Conservation (phyloP, 1,140 invertebrate genomes). For the Eurosta solidaginis region DNA sequence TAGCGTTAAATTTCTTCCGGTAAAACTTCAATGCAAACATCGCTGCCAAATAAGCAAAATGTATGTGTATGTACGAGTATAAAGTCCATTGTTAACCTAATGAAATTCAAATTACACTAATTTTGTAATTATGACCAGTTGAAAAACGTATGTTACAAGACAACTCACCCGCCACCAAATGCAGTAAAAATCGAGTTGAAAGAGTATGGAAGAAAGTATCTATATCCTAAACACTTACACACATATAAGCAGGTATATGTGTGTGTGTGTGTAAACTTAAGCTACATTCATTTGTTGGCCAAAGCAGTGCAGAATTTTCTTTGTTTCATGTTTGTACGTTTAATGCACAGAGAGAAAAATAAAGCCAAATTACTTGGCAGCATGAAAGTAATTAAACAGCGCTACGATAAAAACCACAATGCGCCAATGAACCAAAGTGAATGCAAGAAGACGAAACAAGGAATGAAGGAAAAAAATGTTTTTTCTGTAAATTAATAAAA, state of each 20-base stretch:
- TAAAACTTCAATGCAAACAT: background rate
- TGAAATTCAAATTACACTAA: constrained; percentile 29
- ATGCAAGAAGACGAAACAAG: background rate
- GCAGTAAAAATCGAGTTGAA: background rate
- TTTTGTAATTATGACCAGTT: constrained; percentile 1
- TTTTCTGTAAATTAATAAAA: too few relatives aligned
- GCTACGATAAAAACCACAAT: constrained; percentile 2
- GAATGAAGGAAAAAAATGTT: background rate
- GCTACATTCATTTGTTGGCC: background rate
- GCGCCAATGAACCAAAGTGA: constrained; percentile 1
- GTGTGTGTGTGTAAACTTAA: background rate
- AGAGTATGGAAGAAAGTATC: too few relatives aligned
- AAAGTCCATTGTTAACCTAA: background rate
- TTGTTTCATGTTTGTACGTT: background rate
- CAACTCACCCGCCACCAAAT: background rate
- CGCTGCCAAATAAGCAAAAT: background rate
- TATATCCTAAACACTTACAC: background rate
- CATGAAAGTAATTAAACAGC: constrained; percentile 16
- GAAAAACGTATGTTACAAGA: constrained; percentile 2
- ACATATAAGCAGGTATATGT: background rate
- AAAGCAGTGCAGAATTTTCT: background rate
- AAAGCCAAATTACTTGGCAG: constrained; percentile 5
- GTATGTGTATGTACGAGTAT: too few relatives aligned
- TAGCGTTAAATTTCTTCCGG: background rate
- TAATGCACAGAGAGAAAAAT: background rate